Base-by-base conservation (phyloP, 2,888 invertebrate species). In the Syrista parreyssii region DNA sequence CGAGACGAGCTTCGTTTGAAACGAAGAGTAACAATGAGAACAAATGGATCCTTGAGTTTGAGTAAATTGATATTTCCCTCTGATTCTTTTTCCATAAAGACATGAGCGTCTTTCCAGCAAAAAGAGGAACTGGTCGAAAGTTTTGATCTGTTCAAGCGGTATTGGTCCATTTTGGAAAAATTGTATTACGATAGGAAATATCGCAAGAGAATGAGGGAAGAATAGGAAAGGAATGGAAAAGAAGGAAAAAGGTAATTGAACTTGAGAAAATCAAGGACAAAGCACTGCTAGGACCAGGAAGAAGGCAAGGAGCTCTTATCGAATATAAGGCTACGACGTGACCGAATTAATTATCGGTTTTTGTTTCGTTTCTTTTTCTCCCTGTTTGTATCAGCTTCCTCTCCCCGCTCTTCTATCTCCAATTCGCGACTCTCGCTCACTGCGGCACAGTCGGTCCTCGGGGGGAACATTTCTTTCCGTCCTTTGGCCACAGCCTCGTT, bases 291-390 rank as follows among this genome's bases (percentile, higher is more conserved):
- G 55, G 55, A 23, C 9, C 2, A 15, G 15, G 23, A 55, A 23
- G 55, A 55, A 23, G 23, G 23, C 23, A 55, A 33, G 31, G 32
- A 71, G 71, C 76, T n/a, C 34, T 74, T 74, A 33, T 35, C 75
- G 79, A 79, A 78, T 40, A 79, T 76, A 74, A 78, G 69, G 75
- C 75, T 73, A 69, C 74, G 68, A 68, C 75, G 80, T 83, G 83
- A 84, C 80, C 80, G 79, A 85, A 85, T 85, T 83, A 85, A 85
- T 85, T 85, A 85, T 85, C 78, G 81, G 83, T 84, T 84, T 84
- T 85, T 79, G 30, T 75, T 40, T 35, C 75, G 74, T 72, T 71
- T 73, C 80, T 75, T 77, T 55, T 73, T 35, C 74, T 68, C 68
- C 68, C 6, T 55, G 34, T 35, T n/a, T 31, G 72, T 33, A 33